Base-by-base conservation (phyloP, 2,888 invertebrate species). In the Cheilosia scutellata region DNA sequence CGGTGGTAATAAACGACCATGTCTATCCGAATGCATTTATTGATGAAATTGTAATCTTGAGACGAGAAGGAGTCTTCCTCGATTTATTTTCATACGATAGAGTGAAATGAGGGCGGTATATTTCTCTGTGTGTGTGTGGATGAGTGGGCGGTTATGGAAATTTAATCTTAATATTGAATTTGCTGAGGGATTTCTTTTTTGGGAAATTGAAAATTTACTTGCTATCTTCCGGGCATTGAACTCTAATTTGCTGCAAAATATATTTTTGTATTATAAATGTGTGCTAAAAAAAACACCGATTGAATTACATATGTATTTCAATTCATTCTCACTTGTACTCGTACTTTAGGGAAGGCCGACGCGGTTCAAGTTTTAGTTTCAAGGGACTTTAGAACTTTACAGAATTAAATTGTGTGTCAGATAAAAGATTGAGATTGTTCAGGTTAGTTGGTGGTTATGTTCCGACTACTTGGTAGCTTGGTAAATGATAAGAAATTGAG, bases 31-130 rank as follows among this genome's bases (percentile, higher is more conserved):
- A 51, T 80, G 79, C 65, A 84, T 84, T 80, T 75, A 75, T 79
- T 84, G 84, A 79, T 80, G 75, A 75, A 71, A 84, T 75, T 84
- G 75, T 66, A 80, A 84, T 75, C 66, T 65, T 57, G 37, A 75
- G 62, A 63, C 47, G 80, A 55, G 37, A 58, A 63, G 47, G 55
- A 60, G 53, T 55, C 25, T 49, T 51, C 51, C 9, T 40, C 29
- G 25, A 49, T 44, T 75, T 72, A 62, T 72, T 40, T 62, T 53
- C 31, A 47, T 25, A 65, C 47, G 47, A 62, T 31, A 42, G 57
- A 75, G 47, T 75, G 55, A 60, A 62, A 44, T 74, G 66, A 31
- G 68, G 68, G 58, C 47, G 57, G 27, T 37, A 37, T 51, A 25
- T 63, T 31, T 65, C 4, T n/a, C 0, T 44, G 13, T 16, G 44